phyloP scores from a whole-genome alignment of 2,888 invertebrate species.

The Lithodes maja region DNA sequence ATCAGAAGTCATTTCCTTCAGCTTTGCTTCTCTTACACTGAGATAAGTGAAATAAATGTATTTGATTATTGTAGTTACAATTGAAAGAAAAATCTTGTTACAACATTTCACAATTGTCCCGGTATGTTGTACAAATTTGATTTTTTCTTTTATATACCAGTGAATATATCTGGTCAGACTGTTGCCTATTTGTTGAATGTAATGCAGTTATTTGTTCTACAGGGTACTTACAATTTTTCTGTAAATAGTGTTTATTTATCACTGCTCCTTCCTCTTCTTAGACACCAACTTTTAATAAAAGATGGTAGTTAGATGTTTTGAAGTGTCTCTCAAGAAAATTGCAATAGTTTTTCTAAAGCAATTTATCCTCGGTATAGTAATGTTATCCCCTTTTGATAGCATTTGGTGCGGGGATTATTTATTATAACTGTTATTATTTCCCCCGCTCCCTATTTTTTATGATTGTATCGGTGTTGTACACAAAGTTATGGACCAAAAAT shows the following conservation, averaged over 20 bases:
- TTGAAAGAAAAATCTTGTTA: not conserved
- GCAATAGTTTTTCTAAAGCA: conserved; percentile 14
- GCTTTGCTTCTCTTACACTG: conserved; percentile 25
- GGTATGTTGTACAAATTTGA: conserved; percentile 17
- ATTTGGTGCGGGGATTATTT: conserved; percentile 45
- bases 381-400: conserved; percentile 20
- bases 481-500: conserved; percentile 45
- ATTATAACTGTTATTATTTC: not conserved
- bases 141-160: conserved; percentile 28
- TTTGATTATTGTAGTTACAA: not conserved
- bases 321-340: conserved; percentile 30
- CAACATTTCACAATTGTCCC: not conserved
- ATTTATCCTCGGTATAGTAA: conserved; percentile 25
- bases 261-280: conserved; percentile 44
- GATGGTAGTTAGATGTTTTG: conserved; percentile 57
- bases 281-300: conserved; percentile 44
- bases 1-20: conserved; percentile 22
- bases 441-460: not conserved
- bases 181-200: conserved; percentile 54
- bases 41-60: not conserved
- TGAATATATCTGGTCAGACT: conserved; percentile 39
- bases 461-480: conserved; percentile 39
- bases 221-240: conserved; percentile 57
- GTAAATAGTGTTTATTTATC: conserved; percentile 57
- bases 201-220: conserved; percentile 54